A percentile compares a stretch with the other conserved stretches of the same genome.
Evolutionary conservation across 2,113 vertebrate species (phyloP).

Genomic region (Benitochromis conjunctus): DNA sequence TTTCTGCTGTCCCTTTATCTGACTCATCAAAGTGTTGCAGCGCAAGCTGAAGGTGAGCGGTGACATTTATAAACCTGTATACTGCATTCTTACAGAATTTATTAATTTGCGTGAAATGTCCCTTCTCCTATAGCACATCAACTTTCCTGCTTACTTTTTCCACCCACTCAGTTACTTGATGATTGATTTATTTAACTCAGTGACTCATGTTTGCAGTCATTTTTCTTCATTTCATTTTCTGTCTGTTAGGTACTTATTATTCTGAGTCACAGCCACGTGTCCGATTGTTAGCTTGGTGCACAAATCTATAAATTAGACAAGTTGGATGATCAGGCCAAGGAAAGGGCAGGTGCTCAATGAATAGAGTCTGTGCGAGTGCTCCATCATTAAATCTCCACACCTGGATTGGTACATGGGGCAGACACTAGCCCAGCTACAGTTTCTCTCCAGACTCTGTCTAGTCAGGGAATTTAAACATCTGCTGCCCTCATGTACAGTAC

Average conservation of each 20-base stretch:
- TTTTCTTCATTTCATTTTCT: neutral
- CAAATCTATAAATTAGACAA: conserved; percentile 11
- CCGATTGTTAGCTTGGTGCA: conserved; percentile 1
- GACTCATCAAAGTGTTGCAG: conserved; percentile 45
- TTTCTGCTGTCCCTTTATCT: conserved; percentile 65
- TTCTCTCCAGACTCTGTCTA: conserved; percentile 24
- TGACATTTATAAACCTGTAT: neutral
- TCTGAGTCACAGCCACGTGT: neutral
- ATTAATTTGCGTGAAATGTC: neutral
- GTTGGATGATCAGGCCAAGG: neutral
- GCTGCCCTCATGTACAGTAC: conserved; percentile 29
- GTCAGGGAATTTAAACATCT: conserved; percentile 56
- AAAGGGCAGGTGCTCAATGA: conserved; percentile 18
- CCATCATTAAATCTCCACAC: conserved; percentile 47
- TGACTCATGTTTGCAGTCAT: neutral
- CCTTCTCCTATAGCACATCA: neutral
- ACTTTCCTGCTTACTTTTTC: neutral
- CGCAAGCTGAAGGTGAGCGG: conserved; percentile 70
- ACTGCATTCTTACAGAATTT: neutral
- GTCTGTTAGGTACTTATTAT: neutral
- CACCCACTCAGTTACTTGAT: neutral
- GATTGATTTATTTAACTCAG: neutral
- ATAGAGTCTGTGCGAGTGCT: neutral
- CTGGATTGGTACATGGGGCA: conserved; percentile 9
- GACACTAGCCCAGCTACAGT: neutral